phyloP scores from a whole-genome alignment of 2,113 vertebrate genomes.

The Hemibagrus wyckioides region DNA sequence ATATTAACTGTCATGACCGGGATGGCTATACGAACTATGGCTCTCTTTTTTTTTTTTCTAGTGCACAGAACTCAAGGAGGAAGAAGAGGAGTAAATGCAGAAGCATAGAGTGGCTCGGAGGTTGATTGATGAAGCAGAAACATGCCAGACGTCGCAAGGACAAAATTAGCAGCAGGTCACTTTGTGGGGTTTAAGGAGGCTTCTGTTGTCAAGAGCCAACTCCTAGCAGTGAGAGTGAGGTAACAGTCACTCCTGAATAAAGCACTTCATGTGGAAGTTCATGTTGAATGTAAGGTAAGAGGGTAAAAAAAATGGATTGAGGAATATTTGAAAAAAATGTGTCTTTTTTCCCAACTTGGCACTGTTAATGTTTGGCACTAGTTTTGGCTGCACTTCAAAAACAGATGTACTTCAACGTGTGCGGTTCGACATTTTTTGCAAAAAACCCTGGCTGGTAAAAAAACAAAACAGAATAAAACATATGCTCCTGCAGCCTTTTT shows the following conservation, averaged over 20 bases:
- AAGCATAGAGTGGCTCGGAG: constrained; percentile 26
- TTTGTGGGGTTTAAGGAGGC: constrained; percentile 53
- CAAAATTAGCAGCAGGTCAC: constrained; percentile 56
- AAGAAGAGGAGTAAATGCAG: background rate
- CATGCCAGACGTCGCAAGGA: constrained; percentile 14
- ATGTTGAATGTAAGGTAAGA: constrained; percentile 19
- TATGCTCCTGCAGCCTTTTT: constrained; percentile 41
- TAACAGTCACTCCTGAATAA: constrained; percentile 59
- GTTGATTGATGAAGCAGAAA: constrained; percentile 31
- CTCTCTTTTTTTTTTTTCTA: constrained; percentile 36
- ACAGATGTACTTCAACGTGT: constrained; percentile 35
- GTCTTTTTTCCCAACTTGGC: constrained; percentile 47
- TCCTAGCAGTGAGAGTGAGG: constrained; percentile 16
- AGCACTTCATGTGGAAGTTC: constrained; percentile 66
- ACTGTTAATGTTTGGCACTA: constrained; percentile 65
- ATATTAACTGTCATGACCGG: constrained; percentile 10
- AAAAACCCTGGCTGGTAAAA: constrained; percentile 49
- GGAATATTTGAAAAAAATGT: constrained; percentile 13
- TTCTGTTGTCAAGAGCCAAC: constrained; percentile 36
- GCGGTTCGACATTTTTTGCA: constrained; percentile 47
- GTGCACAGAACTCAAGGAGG: constrained; percentile 14
- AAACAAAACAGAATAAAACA: constrained; percentile 12
- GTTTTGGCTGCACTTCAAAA: constrained; percentile 62
- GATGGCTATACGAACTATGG: constrained; percentile 52
- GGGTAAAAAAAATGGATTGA: background rate